Base-by-base conservation (phyloP, 2,888 invertebrate genomes). In the Nemurella pictetii region DNA sequence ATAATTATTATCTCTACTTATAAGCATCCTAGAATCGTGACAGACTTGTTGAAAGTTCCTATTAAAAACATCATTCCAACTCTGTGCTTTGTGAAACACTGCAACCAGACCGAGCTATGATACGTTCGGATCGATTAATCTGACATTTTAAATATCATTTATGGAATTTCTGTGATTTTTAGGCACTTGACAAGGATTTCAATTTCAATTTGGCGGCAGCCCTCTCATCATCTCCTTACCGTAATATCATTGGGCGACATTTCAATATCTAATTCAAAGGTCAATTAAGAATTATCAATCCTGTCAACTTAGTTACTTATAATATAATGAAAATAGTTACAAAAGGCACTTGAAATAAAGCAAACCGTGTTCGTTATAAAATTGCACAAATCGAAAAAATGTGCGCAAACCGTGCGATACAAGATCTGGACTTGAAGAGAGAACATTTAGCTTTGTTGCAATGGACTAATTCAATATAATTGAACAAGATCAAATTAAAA, bases 301-400 rank as follows among this genome's bases (percentile, higher is more conserved):
- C 27, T 27, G 75, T 75, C 75, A 28, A 75, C 75, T 28, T 27
- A 75, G 28, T 75, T 27, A 75, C 12, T 75, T 75, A 75, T 28
- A 27, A n/a, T 75, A 75, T 9, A 75, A 9, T 75, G 2, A 75
- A 75, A 75, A 75, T 75, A 2, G 27, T 27, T 75, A 28, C 28
- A 75, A 75, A 75, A 75, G 75, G 75, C 75, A 75, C 75, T 75
- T 75, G 9, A 75, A 75, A 75, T 9, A 75, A 75, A 28, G 55
- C 55, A 55, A 75, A 75, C 26, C 7, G 75, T 28, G 28, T 27
- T 27, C 26, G 9, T 20, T 75, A 75, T 75, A 75, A 75, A 75
- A 75, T 75, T 26, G 75, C 75, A 75, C 28, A 75, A 25, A 75
- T 75, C 12, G 75, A 26, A 75, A 25, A 28, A 75, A 27, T 25